Base-by-base conservation (phyloP, 2,888 invertebrate genomes). In the Ecliptopera silaceata region DNA sequence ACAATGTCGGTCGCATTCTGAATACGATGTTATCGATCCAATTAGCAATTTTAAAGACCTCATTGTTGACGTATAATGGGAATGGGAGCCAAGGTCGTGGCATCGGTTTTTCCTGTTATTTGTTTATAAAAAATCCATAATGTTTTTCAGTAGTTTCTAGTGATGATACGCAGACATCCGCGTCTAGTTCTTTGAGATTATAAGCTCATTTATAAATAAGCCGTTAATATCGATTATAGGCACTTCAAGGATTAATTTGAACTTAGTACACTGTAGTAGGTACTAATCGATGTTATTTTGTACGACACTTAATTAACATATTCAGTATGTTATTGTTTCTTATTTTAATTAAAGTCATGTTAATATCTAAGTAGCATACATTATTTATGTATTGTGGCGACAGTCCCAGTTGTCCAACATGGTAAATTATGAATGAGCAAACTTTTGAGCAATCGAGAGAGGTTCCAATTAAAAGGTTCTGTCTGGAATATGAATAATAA, bases 21-120 rank as follows among this genome's bases (percentile, higher is more conserved):
- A 47, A 54, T 42, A 22, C 32, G 20, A 22, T 20, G 42, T 38
- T 38, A 54, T 42, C 41, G 53, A 54, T 54, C 53, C 47, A 54
- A 54, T 54, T 54, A 54, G 46, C 34, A 46, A 18, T 47, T 47
- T 46, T 34, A 41, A 54, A 46, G 34, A 34, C 20, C 26, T 34
- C 46, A 54, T 54, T 54, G 53, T 54, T 11, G 5, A 3, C 18
- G 15, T 34, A 54, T 42, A 54, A 54, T 54, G 22, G 29, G 22
- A 39, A 53, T 31, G 41, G 46, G 46, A 34, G 32, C 53, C 53
- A 54, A 54, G 46, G 47, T 11, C 41, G 17, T 31, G 15, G 4
- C 39, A 4, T 29, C 11, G 41, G 8, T 13, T 11, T 32, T 42
- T 12, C n/a, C 34, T 15, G 12, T 15, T 22, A 11, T 43, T 29